These are phyloP conservation scores for Phortica variegata DNA, from an alignment of 1,140 invertebrate genomes.

Conservation along the genomic window DNA sequence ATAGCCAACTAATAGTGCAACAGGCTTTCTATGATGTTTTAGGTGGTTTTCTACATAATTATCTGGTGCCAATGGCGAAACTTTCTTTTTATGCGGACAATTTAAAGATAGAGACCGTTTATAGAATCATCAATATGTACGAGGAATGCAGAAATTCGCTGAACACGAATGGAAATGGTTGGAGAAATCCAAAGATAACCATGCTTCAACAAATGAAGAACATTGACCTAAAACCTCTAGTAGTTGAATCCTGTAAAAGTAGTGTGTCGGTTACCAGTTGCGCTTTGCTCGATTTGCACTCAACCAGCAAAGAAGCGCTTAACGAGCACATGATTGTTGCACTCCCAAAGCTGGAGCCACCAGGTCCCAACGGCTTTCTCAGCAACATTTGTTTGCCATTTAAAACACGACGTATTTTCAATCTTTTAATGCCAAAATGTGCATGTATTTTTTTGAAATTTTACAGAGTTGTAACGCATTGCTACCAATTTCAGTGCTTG, in stretches of 20 bases:
- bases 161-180: conserved; percentile 52
- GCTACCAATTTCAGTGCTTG: conserved; percentile 37
- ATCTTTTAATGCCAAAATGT: conserved; percentile 30
- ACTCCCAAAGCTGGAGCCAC: conserved; percentile 35
- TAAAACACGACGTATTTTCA: conserved; percentile 37
- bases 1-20: conserved; percentile 23
- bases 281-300: conserved; percentile 27
- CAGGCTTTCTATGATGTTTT: conserved; percentile 45
- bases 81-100: conserved; percentile 48
- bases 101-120: conserved; percentile 28
- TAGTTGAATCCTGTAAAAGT: background rate
- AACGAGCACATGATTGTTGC: conserved; percentile 39
- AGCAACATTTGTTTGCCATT: conserved; percentile 49
- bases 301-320: conserved; percentile 5
- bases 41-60: conserved; percentile 43
- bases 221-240: conserved; percentile 22
- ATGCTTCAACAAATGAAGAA: conserved; percentile 21
- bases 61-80: conserved; percentile 41
- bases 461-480: conserved; percentile 32
- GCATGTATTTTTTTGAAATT: conserved; percentile 40
- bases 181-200: conserved; percentile 26
- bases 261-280: conserved; percentile 20
- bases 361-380: conserved; percentile 29
- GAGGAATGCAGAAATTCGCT: conserved; percentile 32
- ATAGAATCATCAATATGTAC: conserved; percentile 32